Conservation (phyloP, 2,888 invertebrate species). For the Eupithecia inturbata region DNA sequence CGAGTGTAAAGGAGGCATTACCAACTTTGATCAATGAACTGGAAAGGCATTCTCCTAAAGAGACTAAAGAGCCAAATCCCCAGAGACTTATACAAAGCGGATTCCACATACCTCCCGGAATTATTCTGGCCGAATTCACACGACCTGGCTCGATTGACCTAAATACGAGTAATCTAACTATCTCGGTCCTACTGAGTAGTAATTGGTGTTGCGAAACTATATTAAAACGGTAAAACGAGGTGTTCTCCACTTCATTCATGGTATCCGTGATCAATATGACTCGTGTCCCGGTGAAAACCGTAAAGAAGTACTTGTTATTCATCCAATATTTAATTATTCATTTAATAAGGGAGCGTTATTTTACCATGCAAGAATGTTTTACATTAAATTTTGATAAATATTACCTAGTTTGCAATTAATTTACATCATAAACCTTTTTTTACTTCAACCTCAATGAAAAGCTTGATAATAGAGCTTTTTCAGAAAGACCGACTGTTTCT, state of each 20-base stretch:
- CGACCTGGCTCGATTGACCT: constrained; percentile 29
- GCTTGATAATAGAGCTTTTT: background rate
- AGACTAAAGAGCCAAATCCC: constrained; percentile 5
- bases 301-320: background rate
- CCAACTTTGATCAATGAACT: constrained; percentile 37
- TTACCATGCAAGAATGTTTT: background rate
- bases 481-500: background rate
- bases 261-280: background rate
- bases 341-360: background rate
- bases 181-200: background rate
- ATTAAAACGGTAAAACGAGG: background rate
- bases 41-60: constrained; percentile 23
- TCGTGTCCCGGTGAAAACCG: background rate
- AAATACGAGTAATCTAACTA: constrained; percentile 26
- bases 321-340: background rate
- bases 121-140: constrained; percentile 25
- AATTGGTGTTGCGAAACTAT: background rate
- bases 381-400: background rate
- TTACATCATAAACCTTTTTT: too few relatives aligned
- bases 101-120: background rate
- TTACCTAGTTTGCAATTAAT: too few relatives aligned
- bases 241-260: too few relatives aligned
- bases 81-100: background rate
- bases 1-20: background rate
- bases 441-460: background rate